A percentile compares a stretch with the other conserved stretches of the same genome.
These are phyloP conservation scores for Peribatodes rhomboidaria DNA, from an alignment of 2,888 invertebrate genomes.

Conservation along the genomic window DNA sequence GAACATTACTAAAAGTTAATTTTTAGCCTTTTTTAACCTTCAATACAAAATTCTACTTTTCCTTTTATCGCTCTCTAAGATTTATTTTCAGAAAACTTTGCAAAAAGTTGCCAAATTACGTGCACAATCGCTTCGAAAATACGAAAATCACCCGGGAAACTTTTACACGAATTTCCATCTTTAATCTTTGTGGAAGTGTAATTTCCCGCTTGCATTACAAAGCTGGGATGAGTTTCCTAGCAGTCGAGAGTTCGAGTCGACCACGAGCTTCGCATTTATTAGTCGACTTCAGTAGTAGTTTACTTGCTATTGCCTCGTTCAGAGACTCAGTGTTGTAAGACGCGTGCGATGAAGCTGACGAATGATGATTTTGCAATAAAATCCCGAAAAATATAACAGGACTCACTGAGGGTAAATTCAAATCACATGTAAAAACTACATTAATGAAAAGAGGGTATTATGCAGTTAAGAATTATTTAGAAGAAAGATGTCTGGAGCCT, in stretches of 20 bases:
- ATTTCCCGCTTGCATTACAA: not conserved
- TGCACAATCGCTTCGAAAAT: not conserved
- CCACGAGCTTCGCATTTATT: conserved; percentile 7
- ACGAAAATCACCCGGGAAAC: not conserved
- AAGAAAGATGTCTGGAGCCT: too few relatives aligned
- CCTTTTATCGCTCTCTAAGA: not conserved
- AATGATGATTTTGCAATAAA: too few relatives aligned
- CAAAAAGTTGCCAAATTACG: not conserved
- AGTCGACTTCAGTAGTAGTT: not conserved
- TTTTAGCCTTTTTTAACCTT: not conserved
- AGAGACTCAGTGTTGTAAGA: too few relatives aligned
- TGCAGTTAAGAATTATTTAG: too few relatives aligned
- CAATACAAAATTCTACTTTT: not conserved
- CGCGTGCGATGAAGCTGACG: too few relatives aligned
- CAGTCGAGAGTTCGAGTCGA: conserved; percentile 7
- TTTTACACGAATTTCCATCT: not conserved
- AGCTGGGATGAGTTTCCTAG: not conserved
- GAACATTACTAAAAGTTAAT: too few relatives aligned
- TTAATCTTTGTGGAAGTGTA: not conserved
- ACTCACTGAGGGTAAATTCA: too few relatives aligned
- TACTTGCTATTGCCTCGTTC: too few relatives aligned
- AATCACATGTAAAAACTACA: too few relatives aligned
- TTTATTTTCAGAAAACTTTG: not conserved
- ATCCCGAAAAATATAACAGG: too few relatives aligned
- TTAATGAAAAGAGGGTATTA: too few relatives aligned